Evolutionary conservation across 1,140 invertebrate genomes (phyloP), one percentile per base, ranked within the genome.

Genomic region (Drosophila serrata): DNA sequence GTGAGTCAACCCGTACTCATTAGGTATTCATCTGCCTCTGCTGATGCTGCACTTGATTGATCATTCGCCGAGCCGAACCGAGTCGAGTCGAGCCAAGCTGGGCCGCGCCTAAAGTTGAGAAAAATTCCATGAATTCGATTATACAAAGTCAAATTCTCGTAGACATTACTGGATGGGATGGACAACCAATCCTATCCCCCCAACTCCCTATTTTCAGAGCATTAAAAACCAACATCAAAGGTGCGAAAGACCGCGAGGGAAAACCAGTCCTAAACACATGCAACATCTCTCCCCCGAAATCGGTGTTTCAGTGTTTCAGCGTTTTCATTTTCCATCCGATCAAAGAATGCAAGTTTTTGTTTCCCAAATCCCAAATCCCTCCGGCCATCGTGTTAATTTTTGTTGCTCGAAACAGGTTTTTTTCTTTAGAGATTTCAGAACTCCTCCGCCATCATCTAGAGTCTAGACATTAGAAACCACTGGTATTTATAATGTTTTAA

Each of bases 111-210:
- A 88, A 77, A 80, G 51, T 69, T 69, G 27, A 61, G 79, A 49
- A 79, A 90, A 87, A 87, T 87, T 87, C 84, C 84, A 87, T 87
- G 84, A 87, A 87, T 87, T 84, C 68, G 65, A 88, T 82, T 84
- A 87, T 84, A 77, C 56, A 51, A 86, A 85, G 79, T 77, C 65
- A 77, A 64, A 70, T 85, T 81, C 79, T 85, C 77, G 76, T 76
- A 85, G 61, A 77, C 43, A 57, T 69, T 65, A 53, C 49, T 82
- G 60, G 62, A 69, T 82, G 60, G 60, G 62, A 59, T 73, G 65
- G 68, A 70, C 68, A 72, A 39, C 62, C 68, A 72, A 39, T 45
- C 65, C 35, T 35, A 19, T n/a, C n/a, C 24, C 42, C 45, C 43
- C 53, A 46, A n/a, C 42, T 27, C 3, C 40, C 13, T 24, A 27